Evolutionary conservation across 1,140 invertebrate genomes (phyloP).

Genomic region (Macrocentrus cingulum): DNA sequence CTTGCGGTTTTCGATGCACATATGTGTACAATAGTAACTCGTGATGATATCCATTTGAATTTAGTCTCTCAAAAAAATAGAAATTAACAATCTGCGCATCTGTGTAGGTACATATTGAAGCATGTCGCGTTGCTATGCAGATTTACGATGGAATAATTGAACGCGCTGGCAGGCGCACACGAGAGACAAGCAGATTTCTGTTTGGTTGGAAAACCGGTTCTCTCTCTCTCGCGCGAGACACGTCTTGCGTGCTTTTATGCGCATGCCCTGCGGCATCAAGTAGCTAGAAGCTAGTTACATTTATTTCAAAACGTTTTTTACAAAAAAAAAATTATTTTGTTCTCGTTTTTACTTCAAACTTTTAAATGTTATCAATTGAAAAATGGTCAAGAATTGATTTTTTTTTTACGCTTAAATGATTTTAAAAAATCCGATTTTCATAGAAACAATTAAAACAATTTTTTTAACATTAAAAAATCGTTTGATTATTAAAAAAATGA

Average conservation of each 20-base stretch:
- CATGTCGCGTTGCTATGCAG: conserved; percentile 19
- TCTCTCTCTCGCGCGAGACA: not conserved
- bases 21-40: not conserved
- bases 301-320: not conserved
- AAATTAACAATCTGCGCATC: too few relatives aligned
- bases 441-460: too few relatives aligned
- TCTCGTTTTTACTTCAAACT: not conserved
- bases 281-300: not conserved
- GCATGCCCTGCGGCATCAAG: conserved; percentile 3
- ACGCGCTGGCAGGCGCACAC: conserved; percentile 33
- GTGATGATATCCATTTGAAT: too few relatives aligned
- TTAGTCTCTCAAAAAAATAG: too few relatives aligned
- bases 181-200: conserved; percentile 18
- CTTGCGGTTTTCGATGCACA: not conserved
- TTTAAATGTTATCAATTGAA: too few relatives aligned
- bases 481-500: too few relatives aligned
- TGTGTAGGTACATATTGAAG: too few relatives aligned
- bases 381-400: too few relatives aligned
- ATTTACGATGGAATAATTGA: conserved; percentile 49
- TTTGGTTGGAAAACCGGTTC: conserved; percentile 13
- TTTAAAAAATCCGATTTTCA: too few relatives aligned
- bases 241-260: conserved; percentile 1
- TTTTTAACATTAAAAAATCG: too few relatives aligned
- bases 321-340: not conserved
- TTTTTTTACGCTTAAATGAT: too few relatives aligned